A percentile compares a stretch with the other conserved stretches of the same genome.
Evolutionary conservation across 2,888 invertebrate genomes (phyloP).

Genomic region (Tetheella fluctuosa): DNA sequence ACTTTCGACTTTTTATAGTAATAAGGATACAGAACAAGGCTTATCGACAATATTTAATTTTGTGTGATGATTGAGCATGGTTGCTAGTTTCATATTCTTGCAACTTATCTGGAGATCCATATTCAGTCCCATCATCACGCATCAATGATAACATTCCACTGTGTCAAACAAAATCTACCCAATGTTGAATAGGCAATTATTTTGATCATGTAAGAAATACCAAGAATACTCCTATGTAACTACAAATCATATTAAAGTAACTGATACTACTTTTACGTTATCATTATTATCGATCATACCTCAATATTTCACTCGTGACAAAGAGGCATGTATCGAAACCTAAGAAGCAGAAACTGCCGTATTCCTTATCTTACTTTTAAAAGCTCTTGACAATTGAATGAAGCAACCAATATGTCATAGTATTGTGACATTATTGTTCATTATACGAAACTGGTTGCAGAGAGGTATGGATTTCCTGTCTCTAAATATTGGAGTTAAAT

Average conservation of each 20-base stretch:
- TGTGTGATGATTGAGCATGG: too few relatives aligned
- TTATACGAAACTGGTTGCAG: constrained; percentile 29
- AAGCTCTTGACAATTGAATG: constrained; percentile 36
- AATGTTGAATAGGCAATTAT: too few relatives aligned
- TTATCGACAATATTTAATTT: too few relatives aligned
- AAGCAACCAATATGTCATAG: constrained; percentile 29
- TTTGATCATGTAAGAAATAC: too few relatives aligned
- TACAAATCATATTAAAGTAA: constrained; percentile 2
- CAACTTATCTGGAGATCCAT: too few relatives aligned
- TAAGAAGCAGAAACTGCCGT: neutral
- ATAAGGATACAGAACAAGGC: too few relatives aligned
- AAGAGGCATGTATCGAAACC: constrained; percentile 12
- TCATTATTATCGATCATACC: constrained; percentile 7
- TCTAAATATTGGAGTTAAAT: neutral
- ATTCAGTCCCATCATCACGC: too few relatives aligned
- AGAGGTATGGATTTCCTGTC: neutral
- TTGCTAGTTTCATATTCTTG: too few relatives aligned
- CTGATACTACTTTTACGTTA: neutral
- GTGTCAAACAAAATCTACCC: too few relatives aligned
- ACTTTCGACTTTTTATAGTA: too few relatives aligned
- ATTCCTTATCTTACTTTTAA: constrained; percentile 30
- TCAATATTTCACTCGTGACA: constrained; percentile 14
- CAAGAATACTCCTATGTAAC: neutral
- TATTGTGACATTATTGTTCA: constrained; percentile 23
- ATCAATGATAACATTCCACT: too few relatives aligned